Conservation (phyloP, 53 echinoderm and acorn worm genomes). For the Luidia sarsii region DNA sequence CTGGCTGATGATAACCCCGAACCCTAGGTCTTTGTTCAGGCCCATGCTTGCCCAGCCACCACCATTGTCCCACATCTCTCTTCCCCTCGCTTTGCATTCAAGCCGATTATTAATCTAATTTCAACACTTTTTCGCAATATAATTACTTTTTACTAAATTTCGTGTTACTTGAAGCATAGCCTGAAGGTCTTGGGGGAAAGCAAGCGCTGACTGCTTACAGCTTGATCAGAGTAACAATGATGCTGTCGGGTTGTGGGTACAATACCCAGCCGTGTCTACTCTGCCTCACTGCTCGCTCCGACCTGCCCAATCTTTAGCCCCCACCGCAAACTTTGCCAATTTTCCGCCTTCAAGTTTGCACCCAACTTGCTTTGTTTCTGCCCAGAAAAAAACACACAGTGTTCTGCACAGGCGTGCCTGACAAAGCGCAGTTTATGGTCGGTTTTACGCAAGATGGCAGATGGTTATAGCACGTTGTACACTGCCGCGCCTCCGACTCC, state of each 20-base stretch:
- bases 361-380: slow-evolving; percentile 45
- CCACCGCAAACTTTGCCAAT: slow-evolving; percentile 34
- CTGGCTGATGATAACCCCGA: slow-evolving; percentile 58
- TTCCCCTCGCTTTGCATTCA: slow-evolving; percentile 69
- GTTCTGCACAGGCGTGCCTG: slow-evolving; percentile 14
- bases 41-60: slow-evolving; percentile 49
- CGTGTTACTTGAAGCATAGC: slow-evolving; percentile 97
- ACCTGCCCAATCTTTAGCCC: background rate
- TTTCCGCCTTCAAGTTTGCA: slow-evolving; percentile 13
- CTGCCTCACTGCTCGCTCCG: slow-evolving; percentile 12
- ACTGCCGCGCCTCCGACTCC: background rate
- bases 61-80: slow-evolving; percentile 59
- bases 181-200: slow-evolving; percentile 63
- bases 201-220: slow-evolving; percentile 50
- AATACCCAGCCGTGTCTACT: slow-evolving; percentile 40
- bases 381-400: too few species aligned
- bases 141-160: slow-evolving; percentile 98
- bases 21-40: slow-evolving; percentile 63
- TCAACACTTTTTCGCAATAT: slow-evolving; percentile 87
- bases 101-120: slow-evolving; percentile 88
- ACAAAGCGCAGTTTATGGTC: slow-evolving; percentile 37
- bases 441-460: slow-evolving; percentile 60
- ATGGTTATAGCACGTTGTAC: slow-evolving; percentile 32
- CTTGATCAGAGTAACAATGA: slow-evolving; percentile 69
- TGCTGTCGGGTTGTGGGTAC: slow-evolving; percentile 53